Base-by-base conservation (phyloP, 2,888 invertebrate species). In the Amiota communis region DNA sequence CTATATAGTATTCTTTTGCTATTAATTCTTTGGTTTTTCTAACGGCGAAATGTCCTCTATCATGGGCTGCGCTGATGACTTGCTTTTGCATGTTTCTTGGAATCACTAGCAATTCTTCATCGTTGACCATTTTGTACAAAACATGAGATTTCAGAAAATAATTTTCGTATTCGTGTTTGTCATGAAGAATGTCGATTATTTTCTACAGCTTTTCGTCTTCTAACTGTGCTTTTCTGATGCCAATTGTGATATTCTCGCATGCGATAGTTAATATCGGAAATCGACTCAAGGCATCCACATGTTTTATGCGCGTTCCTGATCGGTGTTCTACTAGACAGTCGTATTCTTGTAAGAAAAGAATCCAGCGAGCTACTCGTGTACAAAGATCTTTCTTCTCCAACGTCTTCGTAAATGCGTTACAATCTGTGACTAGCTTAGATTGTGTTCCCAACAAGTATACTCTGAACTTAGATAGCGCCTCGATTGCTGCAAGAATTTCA, bases 311-410 rank as follows among this genome's bases (percentile, higher is more conserved):
- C 59, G 78, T 78, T 9, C 74, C 74, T 17, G 70, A 23, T 23
- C 72, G 20, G 57, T 76, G 78, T 36, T 73, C 71, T 9, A 78
- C 23, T 13, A 23, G 36, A 56, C 49, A 77, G 13, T 75, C 57
- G 53, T 51, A 75, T 17, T 77, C 74, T 48, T 75, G 64, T n/a
- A 57, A n/a, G 12, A 57, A 15, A n/a, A n/a, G 73, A n/a, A 8
- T 84, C 87, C 64, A 82, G 49, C 77, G 72, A 65, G 67, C 81
- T 75, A 69, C 72, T 77, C 70, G 81, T 74, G 65, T 81, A 59
- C 49, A 70, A 61, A 71, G 83, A 82, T 64, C 88, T 85, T 85
- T 49, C 72, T 74, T 69, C 82, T 86, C 47, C 70, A 75, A 71
- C 10, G 72, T 72, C 6, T 36, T 65, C 12, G 72, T 72, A 20